phyloP scores from a whole-genome alignment of 1,140 invertebrate genomes.

The Drosophila elegans region DNA sequence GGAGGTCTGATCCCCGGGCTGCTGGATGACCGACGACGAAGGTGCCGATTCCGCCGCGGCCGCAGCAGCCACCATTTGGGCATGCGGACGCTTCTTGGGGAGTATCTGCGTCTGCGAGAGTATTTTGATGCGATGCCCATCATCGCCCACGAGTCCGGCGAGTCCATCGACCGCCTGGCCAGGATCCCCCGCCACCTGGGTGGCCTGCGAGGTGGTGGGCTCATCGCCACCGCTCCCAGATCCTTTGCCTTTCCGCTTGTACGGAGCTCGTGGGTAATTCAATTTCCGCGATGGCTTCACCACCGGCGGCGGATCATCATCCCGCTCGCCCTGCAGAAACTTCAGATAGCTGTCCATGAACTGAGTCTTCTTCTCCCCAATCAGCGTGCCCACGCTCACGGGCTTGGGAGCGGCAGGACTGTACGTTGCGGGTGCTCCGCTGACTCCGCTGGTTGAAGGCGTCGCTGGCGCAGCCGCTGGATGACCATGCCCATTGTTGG shows the following conservation, averaged over 20 bases:
- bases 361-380: conserved; percentile 87
- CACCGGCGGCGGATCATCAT: conserved; percentile 90
- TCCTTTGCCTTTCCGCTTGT: conserved; percentile 62
- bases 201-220: conserved; percentile 60
- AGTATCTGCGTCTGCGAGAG: conserved; percentile 84
- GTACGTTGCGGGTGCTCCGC: conserved; percentile 22
- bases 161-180: conserved; percentile 34
- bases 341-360: conserved; percentile 94
- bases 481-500: conserved; percentile 58
- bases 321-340: conserved; percentile 92
- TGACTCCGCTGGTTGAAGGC: conserved; percentile 11
- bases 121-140: conserved; percentile 84
- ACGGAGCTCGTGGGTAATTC: conserved; percentile 73
- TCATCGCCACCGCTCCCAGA: conserved; percentile 47
- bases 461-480: conserved; percentile 10
- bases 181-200: conserved; percentile 41
- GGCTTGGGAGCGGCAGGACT: conserved; percentile 84
- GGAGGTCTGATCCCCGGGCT: conserved; percentile 76
- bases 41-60: conserved; percentile 70
- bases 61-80: conserved; percentile 79
- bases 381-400: conserved; percentile 86
- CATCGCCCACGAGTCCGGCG: conserved; percentile 66
- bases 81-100: conserved; percentile 81
- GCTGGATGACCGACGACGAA: conserved; percentile 76
- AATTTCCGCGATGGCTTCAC: conserved; percentile 79